Evolutionary conservation across 2,797 vertebrate species (phyloP).

Genomic region (Eleutherodactylus coqui): DNA sequence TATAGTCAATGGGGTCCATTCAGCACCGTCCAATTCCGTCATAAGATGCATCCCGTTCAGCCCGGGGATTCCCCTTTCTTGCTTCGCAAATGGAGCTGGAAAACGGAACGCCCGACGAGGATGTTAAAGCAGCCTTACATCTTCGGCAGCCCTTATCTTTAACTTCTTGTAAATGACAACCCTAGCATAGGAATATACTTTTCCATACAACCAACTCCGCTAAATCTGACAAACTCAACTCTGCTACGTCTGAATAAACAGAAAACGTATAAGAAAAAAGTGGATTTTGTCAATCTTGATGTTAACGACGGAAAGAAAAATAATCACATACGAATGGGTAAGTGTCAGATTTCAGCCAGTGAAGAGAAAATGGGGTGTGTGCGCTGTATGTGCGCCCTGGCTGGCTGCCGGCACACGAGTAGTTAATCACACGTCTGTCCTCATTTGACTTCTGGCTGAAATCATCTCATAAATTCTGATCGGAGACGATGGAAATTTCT

Average conservation of each 20-base stretch:
- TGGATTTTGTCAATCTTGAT: not conserved
- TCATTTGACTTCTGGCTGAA: slow-evolving; percentile 23
- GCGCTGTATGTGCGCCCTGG: not conserved
- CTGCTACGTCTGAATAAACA: not conserved
- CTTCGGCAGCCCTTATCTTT: no score
- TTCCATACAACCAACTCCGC: no score
- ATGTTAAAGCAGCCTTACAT: no score
- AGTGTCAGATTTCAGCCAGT: not conserved
- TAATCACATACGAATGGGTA: not conserved
- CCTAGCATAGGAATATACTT: no score
- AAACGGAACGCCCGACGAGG: no score
- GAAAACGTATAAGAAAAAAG: not conserved
- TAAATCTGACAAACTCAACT: not conserved
- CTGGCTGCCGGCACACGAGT: not conserved
- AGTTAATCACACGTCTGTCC: slow-evolving; percentile 27
- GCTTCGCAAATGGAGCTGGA: no score
- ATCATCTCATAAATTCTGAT: not conserved
- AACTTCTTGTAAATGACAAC: no score
- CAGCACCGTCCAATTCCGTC: no score
- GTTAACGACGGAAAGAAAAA: not conserved
- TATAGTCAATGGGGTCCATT: no score
- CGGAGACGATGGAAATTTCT: not conserved
- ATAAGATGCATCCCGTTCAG: no score
- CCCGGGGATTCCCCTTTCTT: no score
- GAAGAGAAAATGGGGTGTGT: not conserved